Evolutionary conservation across 1,140 invertebrate species (phyloP).

Genomic region (Chironomus striatipennis): DNA sequence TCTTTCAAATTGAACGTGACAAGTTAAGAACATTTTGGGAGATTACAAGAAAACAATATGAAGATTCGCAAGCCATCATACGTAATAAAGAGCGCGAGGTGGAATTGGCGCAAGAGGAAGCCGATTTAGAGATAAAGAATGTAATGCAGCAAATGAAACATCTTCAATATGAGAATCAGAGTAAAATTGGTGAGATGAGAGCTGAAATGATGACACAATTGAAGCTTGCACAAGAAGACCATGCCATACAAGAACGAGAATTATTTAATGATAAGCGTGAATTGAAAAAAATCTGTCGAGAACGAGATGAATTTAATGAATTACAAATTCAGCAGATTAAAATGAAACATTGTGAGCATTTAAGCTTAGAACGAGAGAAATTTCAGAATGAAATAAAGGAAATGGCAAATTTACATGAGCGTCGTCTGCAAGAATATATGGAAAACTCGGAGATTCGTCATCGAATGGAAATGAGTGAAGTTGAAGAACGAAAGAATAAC

Average conservation of each 20-base stretch:
- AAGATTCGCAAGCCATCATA: constrained; percentile 33
- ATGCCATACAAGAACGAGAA: constrained; percentile 63
- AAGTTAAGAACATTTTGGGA: constrained; percentile 93
- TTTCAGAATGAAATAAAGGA: constrained; percentile 69
- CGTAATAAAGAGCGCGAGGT: constrained; percentile 80
- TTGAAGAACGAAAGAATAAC: constrained; percentile 82
- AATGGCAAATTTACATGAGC: constrained; percentile 72
- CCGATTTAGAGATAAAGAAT: constrained; percentile 77
- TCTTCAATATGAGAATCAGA: constrained; percentile 84
- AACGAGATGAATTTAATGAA: constrained; percentile 49
- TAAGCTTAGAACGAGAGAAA: constrained; percentile 55
- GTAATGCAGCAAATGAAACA: constrained; percentile 91
- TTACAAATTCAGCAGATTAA: constrained; percentile 37
- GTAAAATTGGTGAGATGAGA: constrained; percentile 43
- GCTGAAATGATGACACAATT: constrained; percentile 66
- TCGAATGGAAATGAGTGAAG: constrained; percentile 69
- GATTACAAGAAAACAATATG: constrained; percentile 45
- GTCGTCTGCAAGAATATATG: constrained; percentile 62
- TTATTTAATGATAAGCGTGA: constrained; percentile 69
- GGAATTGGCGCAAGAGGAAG: constrained; percentile 76
- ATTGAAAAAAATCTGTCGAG: constrained; percentile 61
- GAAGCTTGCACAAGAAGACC: constrained; percentile 65
- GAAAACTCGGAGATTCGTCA: constrained; percentile 66
- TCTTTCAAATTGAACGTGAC: constrained; percentile 90
- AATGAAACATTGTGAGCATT: constrained; percentile 45